Evolutionary conservation across 2,797 vertebrate genomes (phyloP).

Genomic region (Helicolenus hilgendorfi): DNA sequence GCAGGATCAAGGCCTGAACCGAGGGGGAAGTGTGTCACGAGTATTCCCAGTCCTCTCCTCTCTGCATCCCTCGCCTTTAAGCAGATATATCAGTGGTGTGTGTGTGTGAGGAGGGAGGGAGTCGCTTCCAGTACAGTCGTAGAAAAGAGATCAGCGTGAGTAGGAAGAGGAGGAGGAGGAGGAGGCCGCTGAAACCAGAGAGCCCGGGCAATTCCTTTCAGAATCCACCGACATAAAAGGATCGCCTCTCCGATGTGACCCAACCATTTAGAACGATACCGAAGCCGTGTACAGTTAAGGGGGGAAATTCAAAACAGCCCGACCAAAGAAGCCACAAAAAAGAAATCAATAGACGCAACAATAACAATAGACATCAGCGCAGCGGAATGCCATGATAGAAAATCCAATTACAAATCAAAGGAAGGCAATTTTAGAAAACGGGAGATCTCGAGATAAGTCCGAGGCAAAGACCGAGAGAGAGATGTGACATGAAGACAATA

Average conservation of each 20-base stretch:
- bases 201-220: conserved; percentile 69
- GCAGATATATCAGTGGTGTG: conserved; percentile 52
- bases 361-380: conserved; percentile 77
- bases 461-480: conserved; percentile 58
- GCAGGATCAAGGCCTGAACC: conserved; percentile 73
- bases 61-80: conserved; percentile 61
- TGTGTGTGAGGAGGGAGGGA: conserved; percentile 35
- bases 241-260: conserved; percentile 62
- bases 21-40: conserved; percentile 61
- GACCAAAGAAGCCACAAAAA: conserved; percentile 66
- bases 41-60: conserved; percentile 72
- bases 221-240: conserved; percentile 63
- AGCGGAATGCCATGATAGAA: conserved; percentile 70
- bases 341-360: conserved; percentile 79
- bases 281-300: conserved; percentile 49
- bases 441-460: conserved; percentile 72
- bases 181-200: conserved; percentile 71
- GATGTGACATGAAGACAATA: conserved; percentile 68
- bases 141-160: conserved; percentile 68
- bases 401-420: conserved; percentile 84
- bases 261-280: conserved; percentile 61
- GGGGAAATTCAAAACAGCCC: conserved; percentile 62
- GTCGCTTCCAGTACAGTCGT: conserved; percentile 30
- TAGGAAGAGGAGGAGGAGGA: conserved; percentile 34
- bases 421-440: conserved; percentile 73